Conservation (phyloP, 2,888 invertebrate genomes). For the Cantharis flavilabris region DNA sequence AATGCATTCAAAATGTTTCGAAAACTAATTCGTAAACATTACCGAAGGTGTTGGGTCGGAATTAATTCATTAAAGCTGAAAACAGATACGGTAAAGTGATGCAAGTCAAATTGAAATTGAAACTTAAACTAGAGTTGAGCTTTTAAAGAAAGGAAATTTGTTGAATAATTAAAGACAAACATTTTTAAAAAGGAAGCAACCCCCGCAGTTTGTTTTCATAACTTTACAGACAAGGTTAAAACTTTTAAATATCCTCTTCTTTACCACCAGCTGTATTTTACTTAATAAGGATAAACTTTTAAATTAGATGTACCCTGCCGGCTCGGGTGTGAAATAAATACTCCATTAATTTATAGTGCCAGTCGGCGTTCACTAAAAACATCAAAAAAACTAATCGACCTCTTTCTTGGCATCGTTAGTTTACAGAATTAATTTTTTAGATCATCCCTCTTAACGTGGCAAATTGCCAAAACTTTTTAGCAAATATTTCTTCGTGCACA, state of each 20-base stretch:
- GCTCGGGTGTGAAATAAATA: conserved; percentile 12
- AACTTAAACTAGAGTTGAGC: not conserved
- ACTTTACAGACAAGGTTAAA: not conserved
- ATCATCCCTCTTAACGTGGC: not conserved
- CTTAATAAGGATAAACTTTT: not conserved
- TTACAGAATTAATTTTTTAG: conserved; percentile 2
- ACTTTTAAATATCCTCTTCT: not conserved
- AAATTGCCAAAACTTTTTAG: conserved; percentile 5
- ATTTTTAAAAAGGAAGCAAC: not conserved
- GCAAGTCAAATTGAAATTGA: not conserved
- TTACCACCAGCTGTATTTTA: conserved; percentile 1
- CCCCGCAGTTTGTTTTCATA: not conserved
- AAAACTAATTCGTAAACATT: conserved; percentile 2
- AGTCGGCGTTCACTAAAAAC: conserved; percentile 13
- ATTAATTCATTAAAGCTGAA: conserved; percentile 4
- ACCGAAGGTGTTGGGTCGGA: not conserved
- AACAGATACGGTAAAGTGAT: not conserved
- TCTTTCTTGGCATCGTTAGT: conserved; percentile 1
- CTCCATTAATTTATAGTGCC: conserved; percentile 17
- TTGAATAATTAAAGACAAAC: not conserved
- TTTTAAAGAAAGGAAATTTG: not conserved
- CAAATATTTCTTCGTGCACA: not conserved
- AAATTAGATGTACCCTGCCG: not conserved
- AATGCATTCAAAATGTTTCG: not conserved
- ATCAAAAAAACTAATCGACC: conserved; percentile 7